Evolutionary conservation across 2,113 vertebrate genomes (phyloP), one percentile per base, ranked within the genome.

Genomic region (Rhineura floridana): DNA sequence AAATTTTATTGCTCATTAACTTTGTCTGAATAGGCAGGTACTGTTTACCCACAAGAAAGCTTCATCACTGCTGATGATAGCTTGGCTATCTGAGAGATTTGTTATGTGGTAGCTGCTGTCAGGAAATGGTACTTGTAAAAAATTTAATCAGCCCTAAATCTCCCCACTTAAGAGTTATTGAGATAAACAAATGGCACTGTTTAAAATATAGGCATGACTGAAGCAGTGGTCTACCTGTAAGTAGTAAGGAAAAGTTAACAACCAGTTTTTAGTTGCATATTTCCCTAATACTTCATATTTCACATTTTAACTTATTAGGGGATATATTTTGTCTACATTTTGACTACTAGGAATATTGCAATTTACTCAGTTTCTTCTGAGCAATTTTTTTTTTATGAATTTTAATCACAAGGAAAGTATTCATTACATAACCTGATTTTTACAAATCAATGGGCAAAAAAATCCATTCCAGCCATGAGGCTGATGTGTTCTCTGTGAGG

Each of bases 331-430:
- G 88, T 62, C 77, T 83, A 89, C 82, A 77, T 93, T 88, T 80
- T 84, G 55, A 73, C 86, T 90, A 67, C 90, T 93, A 86, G 90
- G 76, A 94, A 91, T 93, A 91, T 88, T 91, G 89, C 90, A 92
- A 91, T 91, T 81, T 94, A 81, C 89, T 94, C 90, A 80, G 86
- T 62, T 90, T 44, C 77, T 72, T 48, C 67, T 52, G 33, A 84
- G n/a, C 67, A 65, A 77, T 78, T 93, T 94, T 94, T 95, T 95
- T 92, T 95, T 93, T 93, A 94, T 87, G 89, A 55, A 0, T 93
- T 92, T 93, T 93, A 94, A 96, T 94, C 93, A 95, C 93, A 95
- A 93, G 94, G 95, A 93, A 95, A 95, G 93, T 90, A 95, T 95
- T 95, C 95, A 95, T 95, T 93, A 95, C 93, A 93, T 91, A 92